Percentiles rank a stretch among this genome's conserved stretches.
phyloP scores from a whole-genome alignment of 2,888 invertebrate species.

The Dynastes tityus region DNA sequence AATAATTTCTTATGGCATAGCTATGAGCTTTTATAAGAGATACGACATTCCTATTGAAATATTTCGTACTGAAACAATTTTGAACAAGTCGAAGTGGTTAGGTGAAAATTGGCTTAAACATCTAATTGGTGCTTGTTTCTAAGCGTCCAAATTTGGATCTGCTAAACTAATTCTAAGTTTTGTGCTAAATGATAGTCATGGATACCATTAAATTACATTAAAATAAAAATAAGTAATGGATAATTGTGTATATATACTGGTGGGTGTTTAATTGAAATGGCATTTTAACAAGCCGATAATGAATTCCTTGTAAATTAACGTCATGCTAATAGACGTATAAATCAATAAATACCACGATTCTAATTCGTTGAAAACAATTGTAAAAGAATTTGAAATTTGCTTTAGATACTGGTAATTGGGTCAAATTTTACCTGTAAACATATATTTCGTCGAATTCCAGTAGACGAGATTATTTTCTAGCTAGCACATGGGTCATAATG shows the following conservation, averaged over 20 bases:
- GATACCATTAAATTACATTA: too few species aligned
- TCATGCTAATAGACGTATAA: not conserved
- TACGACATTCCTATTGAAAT: not conserved
- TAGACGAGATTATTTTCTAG: not conserved
- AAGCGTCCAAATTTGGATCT: too few species aligned
- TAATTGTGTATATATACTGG: too few species aligned
- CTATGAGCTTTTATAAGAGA: not conserved
- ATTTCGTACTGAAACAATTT: too few species aligned
- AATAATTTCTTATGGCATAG: constrained; percentile 18
- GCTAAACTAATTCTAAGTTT: too few species aligned
- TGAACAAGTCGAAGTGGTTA: too few species aligned
- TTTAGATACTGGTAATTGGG: not conserved
- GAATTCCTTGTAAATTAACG: not conserved
- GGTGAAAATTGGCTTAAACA: too few species aligned
- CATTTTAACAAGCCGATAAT: constrained; percentile 5
- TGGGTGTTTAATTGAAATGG: not conserved
- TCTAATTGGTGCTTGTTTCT: too few species aligned
- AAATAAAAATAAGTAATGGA: too few species aligned
- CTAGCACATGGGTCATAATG: not conserved
- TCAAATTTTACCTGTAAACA: not conserved
- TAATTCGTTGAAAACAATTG: not conserved
- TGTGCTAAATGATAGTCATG: too few species aligned
- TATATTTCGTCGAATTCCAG: not conserved
- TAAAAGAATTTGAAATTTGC: not conserved
- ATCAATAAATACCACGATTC: not conserved